Conservation (phyloP, 2,113 vertebrate genomes). For the Ptyas mucosa region DNA sequence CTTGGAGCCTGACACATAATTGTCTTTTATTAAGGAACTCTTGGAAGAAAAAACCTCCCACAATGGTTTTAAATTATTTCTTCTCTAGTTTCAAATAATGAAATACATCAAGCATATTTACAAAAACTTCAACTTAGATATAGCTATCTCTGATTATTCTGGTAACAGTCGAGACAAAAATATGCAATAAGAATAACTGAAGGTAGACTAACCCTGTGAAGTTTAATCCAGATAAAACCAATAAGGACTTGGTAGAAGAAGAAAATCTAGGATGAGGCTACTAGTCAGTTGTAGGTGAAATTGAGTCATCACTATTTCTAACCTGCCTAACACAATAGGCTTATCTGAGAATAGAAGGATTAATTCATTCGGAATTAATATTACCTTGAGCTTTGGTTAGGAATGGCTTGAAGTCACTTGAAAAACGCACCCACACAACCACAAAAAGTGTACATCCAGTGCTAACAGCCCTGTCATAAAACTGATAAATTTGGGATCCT, state of each 20-base stretch:
- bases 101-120: not conserved
- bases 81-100: not conserved
- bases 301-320: not conserved
- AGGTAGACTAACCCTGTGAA: not conserved
- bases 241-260: not conserved
- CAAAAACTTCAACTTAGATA: not conserved
- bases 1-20: not conserved
- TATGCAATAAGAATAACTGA: not conserved
- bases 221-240: not conserved
- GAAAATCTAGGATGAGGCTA: not conserved
- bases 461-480: not conserved
- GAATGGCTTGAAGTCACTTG: not conserved
- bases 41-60: not conserved
- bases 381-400: not conserved
- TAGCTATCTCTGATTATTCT: not conserved
- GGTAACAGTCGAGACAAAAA: not conserved
- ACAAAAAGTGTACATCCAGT: not conserved
- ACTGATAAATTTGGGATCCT: not conserved
- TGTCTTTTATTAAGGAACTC: not conserved
- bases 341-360: not conserved
- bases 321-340: not conserved
- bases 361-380: not conserved
- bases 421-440: not conserved
- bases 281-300: not conserved
- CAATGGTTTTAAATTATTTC: not conserved